Percentiles rank a stretch among this genome's conserved stretches.
Conservation (phyloP, 1,140 invertebrate species). For the Monomorium pharaonis region DNA sequence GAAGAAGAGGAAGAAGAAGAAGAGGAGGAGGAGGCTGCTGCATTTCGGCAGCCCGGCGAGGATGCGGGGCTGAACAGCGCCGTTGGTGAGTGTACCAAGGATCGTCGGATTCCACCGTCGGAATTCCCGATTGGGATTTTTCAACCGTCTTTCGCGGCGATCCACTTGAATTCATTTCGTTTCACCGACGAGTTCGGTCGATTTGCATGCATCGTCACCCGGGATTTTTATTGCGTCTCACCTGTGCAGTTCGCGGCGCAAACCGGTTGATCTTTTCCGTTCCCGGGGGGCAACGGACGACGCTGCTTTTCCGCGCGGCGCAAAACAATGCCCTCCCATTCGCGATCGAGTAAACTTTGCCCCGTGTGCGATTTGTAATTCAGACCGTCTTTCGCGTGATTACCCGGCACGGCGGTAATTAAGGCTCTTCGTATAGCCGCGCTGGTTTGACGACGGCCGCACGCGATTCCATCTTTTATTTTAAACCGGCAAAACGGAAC, state of each 20-base stretch:
- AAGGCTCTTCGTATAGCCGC: not conserved
- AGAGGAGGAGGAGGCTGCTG: not conserved
- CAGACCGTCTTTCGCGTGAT: not conserved
- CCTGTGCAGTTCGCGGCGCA: too few relatives aligned
- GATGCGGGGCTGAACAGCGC: conserved; percentile 14
- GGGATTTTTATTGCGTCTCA: too few relatives aligned
- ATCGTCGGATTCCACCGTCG: not conserved
- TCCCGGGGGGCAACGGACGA: too few relatives aligned
- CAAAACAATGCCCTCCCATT: not conserved
- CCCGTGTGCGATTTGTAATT: not conserved
- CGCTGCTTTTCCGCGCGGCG: too few relatives aligned
- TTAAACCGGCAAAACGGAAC: too few relatives aligned
- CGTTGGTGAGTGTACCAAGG: conserved; percentile 13
- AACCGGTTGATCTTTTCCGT: too few relatives aligned
- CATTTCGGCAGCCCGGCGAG: conserved; percentile 10
- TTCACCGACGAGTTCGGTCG: too few relatives aligned
- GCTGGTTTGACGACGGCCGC: not conserved
- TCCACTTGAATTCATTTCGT: too few relatives aligned
- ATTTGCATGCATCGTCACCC: too few relatives aligned
- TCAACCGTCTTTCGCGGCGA: too few relatives aligned
- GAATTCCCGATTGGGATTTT: too few relatives aligned
- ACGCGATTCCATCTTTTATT: not conserved
- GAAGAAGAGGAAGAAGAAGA: not conserved
- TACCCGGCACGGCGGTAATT: not conserved
- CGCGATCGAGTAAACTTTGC: too few relatives aligned